phyloP scores from a whole-genome alignment of 2,888 invertebrate species.

The Spilarctia lutea region DNA sequence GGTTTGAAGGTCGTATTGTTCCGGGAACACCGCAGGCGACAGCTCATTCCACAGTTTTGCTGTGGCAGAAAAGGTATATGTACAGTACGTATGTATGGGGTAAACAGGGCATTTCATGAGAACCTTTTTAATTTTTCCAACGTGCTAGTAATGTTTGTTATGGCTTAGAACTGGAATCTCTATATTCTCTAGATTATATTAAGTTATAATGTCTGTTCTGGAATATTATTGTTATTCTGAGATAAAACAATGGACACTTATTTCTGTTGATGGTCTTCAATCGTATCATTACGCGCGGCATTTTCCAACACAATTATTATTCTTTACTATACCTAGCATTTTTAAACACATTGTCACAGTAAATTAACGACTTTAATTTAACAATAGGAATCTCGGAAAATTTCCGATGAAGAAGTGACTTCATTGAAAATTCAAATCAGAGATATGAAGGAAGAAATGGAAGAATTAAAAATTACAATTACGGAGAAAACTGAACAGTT shows the following conservation, averaged over 20 bases:
- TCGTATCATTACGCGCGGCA: neutral
- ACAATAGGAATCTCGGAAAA: constrained; percentile 65
- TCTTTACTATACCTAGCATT: neutral
- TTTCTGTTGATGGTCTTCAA: neutral
- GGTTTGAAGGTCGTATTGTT: too few relatives aligned
- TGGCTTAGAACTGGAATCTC: too few relatives aligned
- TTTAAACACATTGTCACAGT: constrained; percentile 9
- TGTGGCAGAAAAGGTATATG: too few relatives aligned
- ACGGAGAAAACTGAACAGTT: constrained; percentile 74
- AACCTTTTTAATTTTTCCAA: too few relatives aligned
- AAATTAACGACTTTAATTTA: constrained; percentile 15
- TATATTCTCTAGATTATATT: too few relatives aligned
- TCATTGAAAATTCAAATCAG: constrained; percentile 68
- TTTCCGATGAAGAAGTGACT: constrained; percentile 63
- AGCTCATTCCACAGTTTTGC: too few relatives aligned
- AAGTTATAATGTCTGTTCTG: too few relatives aligned
- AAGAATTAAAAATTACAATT: constrained; percentile 69
- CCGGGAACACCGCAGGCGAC: too few relatives aligned
- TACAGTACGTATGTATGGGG: too few relatives aligned
- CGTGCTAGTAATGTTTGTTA: too few relatives aligned
- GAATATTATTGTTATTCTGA: neutral
- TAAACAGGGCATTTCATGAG: too few relatives aligned
- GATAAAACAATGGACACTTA: neutral
- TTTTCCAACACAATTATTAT: constrained; percentile 1
- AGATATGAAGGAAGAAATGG: constrained; percentile 70